Evolutionary conservation across 2,888 invertebrate species (phyloP), one percentile per base, ranked within the genome.

Genomic region (Drosophila suboccidentalis): DNA sequence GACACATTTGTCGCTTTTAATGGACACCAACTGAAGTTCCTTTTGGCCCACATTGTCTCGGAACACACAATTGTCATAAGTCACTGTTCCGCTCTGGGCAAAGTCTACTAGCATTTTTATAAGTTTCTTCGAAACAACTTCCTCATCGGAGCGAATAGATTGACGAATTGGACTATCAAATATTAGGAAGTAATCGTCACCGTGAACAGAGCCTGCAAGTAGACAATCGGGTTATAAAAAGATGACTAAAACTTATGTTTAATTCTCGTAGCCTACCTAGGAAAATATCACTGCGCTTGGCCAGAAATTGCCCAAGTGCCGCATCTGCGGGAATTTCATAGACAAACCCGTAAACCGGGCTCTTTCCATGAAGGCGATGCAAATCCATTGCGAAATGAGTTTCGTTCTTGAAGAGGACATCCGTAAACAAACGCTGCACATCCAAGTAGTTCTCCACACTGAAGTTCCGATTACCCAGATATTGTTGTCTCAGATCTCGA

Each of bases 401-500:
- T 44, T 94, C 95, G 2, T 92, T 93, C 0, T 93, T 92, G 88
- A 96, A 96, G 0, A 95, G 91, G n/a, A 96, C 93, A 90, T 96
- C 96, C 0, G 95, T 93, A 0, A 95, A 92, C 85, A 96, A 94
- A 93, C 95, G 76, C 54, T 90, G 87, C 4, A 90, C 26, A 5
- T 80, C 70, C 41, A 86, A 77, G 78, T 91, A 94, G 0, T 93
- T 94, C 0, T 93, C 92, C 91, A 38, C 93, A 93, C 41, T 95
- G 32, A 64, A 64, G 5, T 36, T 44, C 1, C 43, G 32, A 36
- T 57, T 43, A 1, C 58, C 58, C 1, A 64, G 41, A 34, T 57
- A 64, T n/a, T 29, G 1, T 13, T 64, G 57, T 13, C 58, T 57
- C 0, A 64, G 49, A 13, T 57, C 26, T 19, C 49, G 13, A 1